Percentiles rank a stretch among this genome's conserved stretches.
phyloP scores from a whole-genome alignment of 2,888 invertebrate genomes.

The Neria commutata region DNA sequence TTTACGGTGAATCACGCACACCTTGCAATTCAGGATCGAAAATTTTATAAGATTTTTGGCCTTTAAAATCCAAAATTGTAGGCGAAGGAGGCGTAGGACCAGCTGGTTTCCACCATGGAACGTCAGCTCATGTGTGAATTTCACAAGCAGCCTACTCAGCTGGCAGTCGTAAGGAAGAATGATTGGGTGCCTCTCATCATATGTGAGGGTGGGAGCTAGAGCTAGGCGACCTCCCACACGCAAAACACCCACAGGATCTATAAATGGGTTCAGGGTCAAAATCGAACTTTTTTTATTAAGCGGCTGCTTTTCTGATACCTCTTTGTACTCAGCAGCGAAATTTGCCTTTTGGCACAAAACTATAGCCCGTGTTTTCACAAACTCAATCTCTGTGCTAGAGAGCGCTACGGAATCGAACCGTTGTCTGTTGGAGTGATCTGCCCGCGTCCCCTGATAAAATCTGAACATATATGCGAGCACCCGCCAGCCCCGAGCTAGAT shows the following conservation, averaged over 20 bases:
- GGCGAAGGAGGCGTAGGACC: background rate
- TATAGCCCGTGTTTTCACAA: background rate
- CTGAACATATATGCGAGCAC: background rate
- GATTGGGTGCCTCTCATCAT: background rate
- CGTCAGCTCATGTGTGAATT: background rate
- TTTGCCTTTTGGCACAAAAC: background rate
- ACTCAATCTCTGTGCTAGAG: background rate
- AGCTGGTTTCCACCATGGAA: constrained; percentile 7
- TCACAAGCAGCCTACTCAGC: background rate
- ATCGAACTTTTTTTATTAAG: background rate
- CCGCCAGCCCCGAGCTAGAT: background rate
- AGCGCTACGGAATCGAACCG: background rate
- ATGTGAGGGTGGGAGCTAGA: background rate
- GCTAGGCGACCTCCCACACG: background rate
- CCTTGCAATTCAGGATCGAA: constrained; percentile 4
- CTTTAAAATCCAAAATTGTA: background rate
- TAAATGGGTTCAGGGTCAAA: background rate
- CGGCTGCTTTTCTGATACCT: background rate
- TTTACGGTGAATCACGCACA: background rate
- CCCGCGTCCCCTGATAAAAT: no score
- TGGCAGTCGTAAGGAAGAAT: background rate
- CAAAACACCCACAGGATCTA: background rate
- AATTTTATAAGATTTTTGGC: background rate
- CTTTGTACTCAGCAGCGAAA: background rate
- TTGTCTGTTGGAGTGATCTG: no score